Evolutionary conservation across 53 echinoderm and acorn worm genomes (phyloP).

Genomic region (Echinarachnius parma): DNA sequence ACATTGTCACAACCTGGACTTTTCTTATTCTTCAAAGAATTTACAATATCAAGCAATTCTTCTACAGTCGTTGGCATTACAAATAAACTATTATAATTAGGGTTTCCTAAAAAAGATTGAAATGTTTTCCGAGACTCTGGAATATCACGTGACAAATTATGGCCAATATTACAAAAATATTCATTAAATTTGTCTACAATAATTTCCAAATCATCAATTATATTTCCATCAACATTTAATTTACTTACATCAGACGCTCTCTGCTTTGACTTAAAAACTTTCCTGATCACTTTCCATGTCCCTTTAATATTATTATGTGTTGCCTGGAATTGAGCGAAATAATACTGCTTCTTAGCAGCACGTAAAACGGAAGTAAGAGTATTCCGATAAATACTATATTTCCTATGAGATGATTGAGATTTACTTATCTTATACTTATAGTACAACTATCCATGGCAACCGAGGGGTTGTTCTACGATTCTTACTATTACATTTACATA

Average conservation of each 20-base stretch:
- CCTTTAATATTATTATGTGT: background rate
- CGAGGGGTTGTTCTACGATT: background rate
- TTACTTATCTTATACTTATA: too few relatives aligned
- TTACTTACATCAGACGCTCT: background rate
- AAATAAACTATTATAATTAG: background rate
- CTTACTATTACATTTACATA: background rate
- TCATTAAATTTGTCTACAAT: background rate
- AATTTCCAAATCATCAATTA: background rate
- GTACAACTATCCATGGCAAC: background rate
- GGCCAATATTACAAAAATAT: background rate
- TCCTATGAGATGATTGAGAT: too few relatives aligned
- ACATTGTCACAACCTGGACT: conserved; percentile 16
- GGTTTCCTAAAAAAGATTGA: background rate
- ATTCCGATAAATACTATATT: too few relatives aligned
- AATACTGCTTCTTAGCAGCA: too few relatives aligned
- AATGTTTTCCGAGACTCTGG: background rate
- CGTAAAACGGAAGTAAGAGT: too few relatives aligned
- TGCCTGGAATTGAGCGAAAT: background rate
- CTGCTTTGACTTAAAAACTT: background rate
- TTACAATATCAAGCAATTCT: background rate
- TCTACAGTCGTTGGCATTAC: background rate
- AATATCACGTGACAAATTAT: background rate
- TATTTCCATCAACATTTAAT: background rate
- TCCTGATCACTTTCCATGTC: background rate
- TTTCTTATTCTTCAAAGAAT: background rate